Conservation (phyloP, 2,888 invertebrate species). For the Therioaphis trifolii region DNA sequence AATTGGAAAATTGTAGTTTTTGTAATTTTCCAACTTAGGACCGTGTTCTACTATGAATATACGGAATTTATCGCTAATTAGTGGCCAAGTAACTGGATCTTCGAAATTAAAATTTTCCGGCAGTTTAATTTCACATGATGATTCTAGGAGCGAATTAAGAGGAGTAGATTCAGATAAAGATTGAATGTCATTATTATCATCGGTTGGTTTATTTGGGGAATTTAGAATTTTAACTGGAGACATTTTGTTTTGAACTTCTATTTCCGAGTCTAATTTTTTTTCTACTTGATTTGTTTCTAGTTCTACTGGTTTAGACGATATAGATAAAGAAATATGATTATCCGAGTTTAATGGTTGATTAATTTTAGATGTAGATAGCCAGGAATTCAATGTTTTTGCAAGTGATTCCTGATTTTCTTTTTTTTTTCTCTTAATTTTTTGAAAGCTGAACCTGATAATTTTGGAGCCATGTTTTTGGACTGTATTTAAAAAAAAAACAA, state of each 20-base stretch:
- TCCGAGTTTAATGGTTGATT: too few species aligned
- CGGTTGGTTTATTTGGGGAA: background rate
- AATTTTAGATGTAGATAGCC: too few species aligned
- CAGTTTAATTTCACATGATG: conserved; percentile 16
- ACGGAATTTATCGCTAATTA: conserved; percentile 27
- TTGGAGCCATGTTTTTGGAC: too few species aligned
- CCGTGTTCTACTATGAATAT: conserved; percentile 24
- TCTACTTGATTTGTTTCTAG: background rate
- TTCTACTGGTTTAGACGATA: too few species aligned
- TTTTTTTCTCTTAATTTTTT: too few species aligned
- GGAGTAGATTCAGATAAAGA: background rate
- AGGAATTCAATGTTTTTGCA: too few species aligned
- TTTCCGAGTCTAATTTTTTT: background rate
- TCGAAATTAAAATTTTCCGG: conserved; percentile 17
- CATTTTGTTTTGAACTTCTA: conserved; percentile 2
- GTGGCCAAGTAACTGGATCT: conserved; percentile 17
- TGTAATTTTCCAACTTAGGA: conserved; percentile 9
- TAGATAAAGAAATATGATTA: too few species aligned
- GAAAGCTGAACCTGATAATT: too few species aligned
- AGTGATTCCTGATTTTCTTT: too few species aligned
- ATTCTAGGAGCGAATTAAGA: conserved; percentile 17
- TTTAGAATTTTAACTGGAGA: background rate
- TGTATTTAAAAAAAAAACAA: too few species aligned
- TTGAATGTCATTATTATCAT: conserved; percentile 18
- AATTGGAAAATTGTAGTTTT: conserved; percentile 38